Percentiles rank a stretch among this genome's conserved stretches.
These are phyloP conservation scores for Rhyacichthys aspro DNA, from an alignment of 2,797 vertebrate species.

Conservation along the genomic window DNA sequence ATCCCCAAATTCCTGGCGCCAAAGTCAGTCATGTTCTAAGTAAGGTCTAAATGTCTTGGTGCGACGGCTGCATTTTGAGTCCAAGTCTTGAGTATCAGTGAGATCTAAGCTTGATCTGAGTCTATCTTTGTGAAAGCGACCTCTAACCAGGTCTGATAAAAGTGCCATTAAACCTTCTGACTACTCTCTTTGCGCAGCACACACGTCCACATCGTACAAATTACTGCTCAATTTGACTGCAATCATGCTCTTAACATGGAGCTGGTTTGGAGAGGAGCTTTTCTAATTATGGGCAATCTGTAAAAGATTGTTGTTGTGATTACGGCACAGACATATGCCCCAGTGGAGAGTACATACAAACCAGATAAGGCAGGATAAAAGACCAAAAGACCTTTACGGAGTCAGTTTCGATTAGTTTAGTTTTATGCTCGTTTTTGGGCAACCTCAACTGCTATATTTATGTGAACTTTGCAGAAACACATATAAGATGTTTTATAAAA, in stretches of 20 bases:
- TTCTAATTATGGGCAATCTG: conserved; percentile 82
- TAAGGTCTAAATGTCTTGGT: not conserved
- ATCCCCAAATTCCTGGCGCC: too few species aligned
- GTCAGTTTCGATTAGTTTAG: not conserved
- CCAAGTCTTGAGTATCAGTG: conserved; percentile 4
- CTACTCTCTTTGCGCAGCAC: conserved; percentile 66
- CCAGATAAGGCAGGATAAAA: conserved; percentile 47
- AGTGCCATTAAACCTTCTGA: conserved; percentile 74
- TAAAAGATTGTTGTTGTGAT: conserved; percentile 81
- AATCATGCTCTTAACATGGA: conserved; percentile 82
- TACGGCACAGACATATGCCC: conserved; percentile 71
- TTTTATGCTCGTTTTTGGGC: not conserved
- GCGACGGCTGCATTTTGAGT: not conserved
- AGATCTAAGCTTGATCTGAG: conserved; percentile 9
- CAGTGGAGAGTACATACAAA: conserved; percentile 63
- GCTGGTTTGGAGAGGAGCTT: conserved; percentile 79
- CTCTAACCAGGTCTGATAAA: conserved; percentile 72
- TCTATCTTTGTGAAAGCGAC: conserved; percentile 45
- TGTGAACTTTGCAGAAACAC: too few species aligned
- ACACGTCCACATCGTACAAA: conserved; percentile 77
- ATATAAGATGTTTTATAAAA: not conserved
- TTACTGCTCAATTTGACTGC: conserved; percentile 81
- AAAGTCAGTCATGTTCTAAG: too few species aligned
- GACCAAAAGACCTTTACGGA: conserved; percentile 23
- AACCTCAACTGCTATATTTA: too few species aligned